phyloP scores from a whole-genome alignment of 2,888 invertebrate genomes.

The Dysmachus trigonus region DNA sequence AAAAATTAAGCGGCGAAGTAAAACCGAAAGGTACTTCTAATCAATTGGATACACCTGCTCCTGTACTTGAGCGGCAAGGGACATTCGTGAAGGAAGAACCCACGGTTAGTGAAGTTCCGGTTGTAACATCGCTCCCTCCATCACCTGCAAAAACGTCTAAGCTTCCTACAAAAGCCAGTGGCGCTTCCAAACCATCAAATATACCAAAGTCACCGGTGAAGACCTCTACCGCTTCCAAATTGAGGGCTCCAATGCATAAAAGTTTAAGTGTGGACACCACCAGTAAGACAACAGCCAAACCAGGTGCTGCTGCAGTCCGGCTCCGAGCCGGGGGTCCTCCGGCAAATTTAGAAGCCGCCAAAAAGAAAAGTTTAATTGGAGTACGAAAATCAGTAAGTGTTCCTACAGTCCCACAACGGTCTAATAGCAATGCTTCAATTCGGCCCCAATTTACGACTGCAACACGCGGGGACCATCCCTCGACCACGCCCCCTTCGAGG shows the following conservation, averaged over 20 bases:
- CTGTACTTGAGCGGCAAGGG: slow-evolving; percentile 78
- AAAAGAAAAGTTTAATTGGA: slow-evolving; percentile 50
- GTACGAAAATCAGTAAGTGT: slow-evolving; percentile 52
- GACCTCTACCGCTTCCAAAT: slow-evolving; percentile 52
- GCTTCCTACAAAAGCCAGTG: slow-evolving; percentile 56
- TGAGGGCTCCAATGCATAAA: slow-evolving; percentile 64
- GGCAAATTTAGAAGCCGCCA: neutral
- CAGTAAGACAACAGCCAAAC: slow-evolving; percentile 16
- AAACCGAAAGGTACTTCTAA: slow-evolving; percentile 57
- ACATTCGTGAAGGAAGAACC: slow-evolving; percentile 91
- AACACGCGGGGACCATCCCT: slow-evolving; percentile 55
- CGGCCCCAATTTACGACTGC: slow-evolving; percentile 53
- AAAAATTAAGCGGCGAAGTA: slow-evolving; percentile 35
- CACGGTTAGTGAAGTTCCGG: slow-evolving; percentile 60
- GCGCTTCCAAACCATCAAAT: slow-evolving; percentile 9
- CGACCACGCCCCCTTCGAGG: slow-evolving; percentile 62
- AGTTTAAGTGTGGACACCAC: slow-evolving; percentile 44
- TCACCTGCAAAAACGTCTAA: slow-evolving; percentile 57
- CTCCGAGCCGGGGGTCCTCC: neutral
- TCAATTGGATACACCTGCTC: slow-evolving; percentile 43
- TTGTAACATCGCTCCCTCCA: slow-evolving; percentile 56
- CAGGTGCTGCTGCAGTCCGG: neutral
- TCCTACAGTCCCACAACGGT: slow-evolving; percentile 57
- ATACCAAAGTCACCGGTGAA: slow-evolving; percentile 49
- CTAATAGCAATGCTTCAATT: slow-evolving; percentile 62